Base-by-base conservation (phyloP, 2,888 invertebrate genomes). In the Cyrtodaria siliqua region DNA sequence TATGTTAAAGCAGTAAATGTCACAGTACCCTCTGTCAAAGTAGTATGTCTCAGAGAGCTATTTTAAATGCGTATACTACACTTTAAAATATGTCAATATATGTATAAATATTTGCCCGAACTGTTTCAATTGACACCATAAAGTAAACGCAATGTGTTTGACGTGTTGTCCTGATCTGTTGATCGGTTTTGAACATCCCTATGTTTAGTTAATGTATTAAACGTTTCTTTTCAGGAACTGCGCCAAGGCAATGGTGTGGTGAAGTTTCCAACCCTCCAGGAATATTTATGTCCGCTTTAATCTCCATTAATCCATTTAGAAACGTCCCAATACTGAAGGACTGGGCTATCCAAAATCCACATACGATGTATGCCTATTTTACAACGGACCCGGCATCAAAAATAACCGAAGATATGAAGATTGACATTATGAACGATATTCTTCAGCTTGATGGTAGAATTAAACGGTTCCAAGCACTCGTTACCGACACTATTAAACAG, bases 251-350 rank as follows among this genome's bases (percentile, higher is more conserved):
- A n/a, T 74, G 73, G 80, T 84, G 84, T 62, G 84, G 82, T 16
- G 44, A 60, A 33, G 26, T 33, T 53, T 69, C 82, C 6, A 81
- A 82, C 59, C 82, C 84, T 1, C 69, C 82, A 8, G 84, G 84
- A 20, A 27, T 79, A 16, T 84, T 80, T 47, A 3, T 74, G 0
- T 68, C 78, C 0, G 53, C 59, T 18, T 23, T 62, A n/a, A 20
- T 82, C 1, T 38, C 61, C 9, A 29, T 76, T 14, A 82, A 78
- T 49, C 75, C 76, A 16, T 80, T 84, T 56, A 20, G 40, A 14
- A 62, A 62, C 27, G 63, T 84, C 1, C 79, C 84, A 0, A 62
- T 84, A 12, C 49, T 84, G 1, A 57, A 61, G n/a, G 52, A 80
- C 33, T 66, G 71, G 59, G 18, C 69, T 2, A 57, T 82, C 23